These are phyloP conservation scores for Pachycephus smyrnensis DNA, from an alignment of 2,888 invertebrate species.

Conservation along the genomic window DNA sequence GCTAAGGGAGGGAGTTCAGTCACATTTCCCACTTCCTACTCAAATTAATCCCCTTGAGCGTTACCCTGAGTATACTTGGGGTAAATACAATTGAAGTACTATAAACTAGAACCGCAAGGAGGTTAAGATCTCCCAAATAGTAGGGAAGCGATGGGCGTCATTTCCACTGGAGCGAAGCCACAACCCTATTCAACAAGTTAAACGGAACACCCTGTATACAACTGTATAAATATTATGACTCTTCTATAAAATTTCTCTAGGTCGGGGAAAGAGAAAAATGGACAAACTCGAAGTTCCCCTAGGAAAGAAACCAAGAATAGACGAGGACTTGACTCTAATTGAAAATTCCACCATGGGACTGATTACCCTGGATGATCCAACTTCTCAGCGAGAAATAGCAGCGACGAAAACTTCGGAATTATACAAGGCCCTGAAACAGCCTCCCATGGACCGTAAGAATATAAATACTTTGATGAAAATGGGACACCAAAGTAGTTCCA, in stretches of 20 bases:
- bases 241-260: conserved; percentile 28
- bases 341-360: conserved; percentile 56
- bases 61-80: too few relatives aligned
- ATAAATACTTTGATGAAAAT: conserved; percentile 13
- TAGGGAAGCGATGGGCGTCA: too few relatives aligned
- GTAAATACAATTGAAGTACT: too few relatives aligned
- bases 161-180: too few relatives aligned
- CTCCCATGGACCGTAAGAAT: conserved; percentile 41
- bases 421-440: conserved; percentile 55
- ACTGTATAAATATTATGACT: background rate
- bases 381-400: conserved; percentile 21
- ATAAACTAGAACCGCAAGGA: too few relatives aligned
- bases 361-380: conserved; percentile 52
- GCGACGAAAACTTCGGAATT: conserved; percentile 46
- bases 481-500: background rate
- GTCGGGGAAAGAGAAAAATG: conserved; percentile 61
- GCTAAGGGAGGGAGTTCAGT: too few relatives aligned
- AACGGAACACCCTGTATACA: background rate
- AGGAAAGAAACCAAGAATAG: conserved; percentile 51
- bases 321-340: conserved; percentile 55
- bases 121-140: too few relatives aligned
- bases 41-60: too few relatives aligned
- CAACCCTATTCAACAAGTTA: background rate
- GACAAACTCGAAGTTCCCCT: conserved; percentile 39
- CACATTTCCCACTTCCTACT: too few relatives aligned